Percentiles rank a stretch among this genome's conserved stretches.
These are phyloP conservation scores for Dermochelys coriacea DNA, from an alignment of 2,797 vertebrate genomes.

Conservation along the genomic window DNA sequence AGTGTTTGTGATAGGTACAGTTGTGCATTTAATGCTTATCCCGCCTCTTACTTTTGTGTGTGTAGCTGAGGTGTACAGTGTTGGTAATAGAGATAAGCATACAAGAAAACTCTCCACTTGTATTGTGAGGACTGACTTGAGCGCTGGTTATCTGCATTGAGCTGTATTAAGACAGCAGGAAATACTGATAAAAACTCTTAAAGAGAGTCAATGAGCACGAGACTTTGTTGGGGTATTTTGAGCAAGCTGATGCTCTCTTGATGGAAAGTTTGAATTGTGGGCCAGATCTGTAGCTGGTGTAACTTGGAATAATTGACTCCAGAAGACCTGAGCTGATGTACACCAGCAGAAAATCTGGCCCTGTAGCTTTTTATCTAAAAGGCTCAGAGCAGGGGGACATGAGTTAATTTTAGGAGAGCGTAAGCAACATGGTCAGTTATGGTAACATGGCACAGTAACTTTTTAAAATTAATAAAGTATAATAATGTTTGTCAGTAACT, in stretches of 20 bases:
- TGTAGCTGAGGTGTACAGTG: slow-evolving; percentile 55
- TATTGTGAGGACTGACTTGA: background rate
- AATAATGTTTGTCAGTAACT: background rate
- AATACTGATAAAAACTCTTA: background rate
- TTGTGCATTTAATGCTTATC: slow-evolving; percentile 67
- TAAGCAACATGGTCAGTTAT: background rate
- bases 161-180: background rate
- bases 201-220: background rate
- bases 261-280: accelerated
- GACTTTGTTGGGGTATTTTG: background rate
- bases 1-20: slow-evolving; percentile 72
- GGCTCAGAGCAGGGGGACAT: background rate
- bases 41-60: slow-evolving; percentile 25
- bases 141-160: background rate
- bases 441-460: background rate
- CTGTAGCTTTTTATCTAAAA: accelerated
- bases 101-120: background rate
- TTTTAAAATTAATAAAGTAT: background rate
- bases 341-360: background rate
- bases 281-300: background rate
- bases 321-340: accelerated
- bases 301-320: background rate
- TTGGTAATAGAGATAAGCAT: slow-evolving; percentile 19
- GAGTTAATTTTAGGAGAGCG: background rate
- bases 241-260: background rate